phyloP scores from a whole-genome alignment of 2,113 vertebrate species.

The Sprattus sprattus region DNA sequence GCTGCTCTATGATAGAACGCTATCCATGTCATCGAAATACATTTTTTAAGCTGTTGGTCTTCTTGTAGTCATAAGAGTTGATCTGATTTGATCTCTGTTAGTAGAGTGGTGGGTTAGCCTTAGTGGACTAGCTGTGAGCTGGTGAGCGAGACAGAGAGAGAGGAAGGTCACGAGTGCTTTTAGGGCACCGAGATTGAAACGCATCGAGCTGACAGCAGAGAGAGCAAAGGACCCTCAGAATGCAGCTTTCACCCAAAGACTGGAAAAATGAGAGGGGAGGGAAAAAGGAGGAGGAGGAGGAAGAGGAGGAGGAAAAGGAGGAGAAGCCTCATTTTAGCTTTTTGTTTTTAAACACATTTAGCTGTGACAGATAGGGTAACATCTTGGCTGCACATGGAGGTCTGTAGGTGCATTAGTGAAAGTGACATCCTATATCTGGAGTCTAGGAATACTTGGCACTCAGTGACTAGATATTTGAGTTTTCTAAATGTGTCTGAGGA shows the following conservation, averaged over 20 bases:
- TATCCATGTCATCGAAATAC: neutral
- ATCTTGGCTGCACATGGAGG: slow-evolving; percentile 14
- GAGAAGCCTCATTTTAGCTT: slow-evolving; percentile 35
- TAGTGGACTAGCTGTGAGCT: slow-evolving; percentile 11
- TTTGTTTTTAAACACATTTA: slow-evolving; percentile 20
- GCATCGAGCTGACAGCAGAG: slow-evolving; percentile 67
- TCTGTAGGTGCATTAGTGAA: neutral
- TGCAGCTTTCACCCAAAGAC: slow-evolving; percentile 69
- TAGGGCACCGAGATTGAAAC: slow-evolving; percentile 59
- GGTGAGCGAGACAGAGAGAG: slow-evolving; percentile 7
- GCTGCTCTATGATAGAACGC: neutral
- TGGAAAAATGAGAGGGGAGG: slow-evolving; percentile 59
- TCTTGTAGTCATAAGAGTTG: neutral
- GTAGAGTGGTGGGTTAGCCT: slow-evolving; percentile 5
- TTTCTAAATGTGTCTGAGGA: too few relatives aligned
- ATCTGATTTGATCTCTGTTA: slow-evolving; percentile 29
- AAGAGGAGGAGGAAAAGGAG: slow-evolving; percentile 12
- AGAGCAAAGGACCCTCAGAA: slow-evolving; percentile 72
- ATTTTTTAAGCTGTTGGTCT: neutral
- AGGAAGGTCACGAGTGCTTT: slow-evolving; percentile 4
- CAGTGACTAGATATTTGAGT: too few relatives aligned
- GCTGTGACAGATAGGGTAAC: slow-evolving; percentile 20
- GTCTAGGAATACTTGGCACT: slow-evolving; percentile 31
- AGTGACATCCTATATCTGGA: neutral
- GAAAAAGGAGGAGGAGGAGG: slow-evolving; percentile 16